Evolutionary conservation across 1,140 invertebrate genomes (phyloP).

Genomic region (Mercenaria mercenaria): DNA sequence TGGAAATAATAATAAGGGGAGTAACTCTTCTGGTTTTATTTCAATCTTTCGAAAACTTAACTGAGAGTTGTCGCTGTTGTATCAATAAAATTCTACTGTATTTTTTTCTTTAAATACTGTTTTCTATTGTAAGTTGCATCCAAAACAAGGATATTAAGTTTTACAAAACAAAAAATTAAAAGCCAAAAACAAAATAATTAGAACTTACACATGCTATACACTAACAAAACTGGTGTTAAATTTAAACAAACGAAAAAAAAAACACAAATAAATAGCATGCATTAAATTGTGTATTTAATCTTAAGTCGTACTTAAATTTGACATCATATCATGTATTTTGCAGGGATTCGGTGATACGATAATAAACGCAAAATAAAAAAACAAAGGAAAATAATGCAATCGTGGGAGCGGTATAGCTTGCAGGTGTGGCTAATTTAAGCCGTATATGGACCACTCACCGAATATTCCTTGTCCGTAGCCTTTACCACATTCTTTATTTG

Average conservation of each 20-base stretch:
- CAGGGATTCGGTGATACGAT: background rate
- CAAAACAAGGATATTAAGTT: background rate
- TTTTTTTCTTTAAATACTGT: background rate
- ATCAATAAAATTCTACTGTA: background rate
- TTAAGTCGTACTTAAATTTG: background rate
- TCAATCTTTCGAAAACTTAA: background rate
- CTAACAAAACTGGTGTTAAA: background rate
- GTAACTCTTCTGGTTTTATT: constrained; percentile 19
- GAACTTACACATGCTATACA: background rate
- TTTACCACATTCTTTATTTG: constrained; percentile 76
- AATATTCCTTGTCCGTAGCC: constrained; percentile 75
- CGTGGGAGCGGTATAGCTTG: background rate
- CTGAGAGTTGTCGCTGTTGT: constrained; percentile 4
- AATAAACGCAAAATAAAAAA: background rate
- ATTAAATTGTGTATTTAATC: background rate
- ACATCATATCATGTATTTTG: background rate
- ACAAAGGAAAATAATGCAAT: constrained; percentile 16
- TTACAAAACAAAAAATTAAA: constrained; percentile 23
- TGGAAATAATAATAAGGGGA: constrained; percentile 57
- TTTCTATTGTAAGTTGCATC: background rate
- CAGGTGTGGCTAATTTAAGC: background rate
- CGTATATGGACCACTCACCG: constrained; percentile 64
- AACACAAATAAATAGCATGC: background rate
- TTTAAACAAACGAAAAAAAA: background rate
- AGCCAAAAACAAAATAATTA: background rate